Evolutionary conservation across 2,797 vertebrate genomes (phyloP), one percentile per base, ranked within the genome.

Genomic region (Cynodonichthys magdalenae): DNA sequence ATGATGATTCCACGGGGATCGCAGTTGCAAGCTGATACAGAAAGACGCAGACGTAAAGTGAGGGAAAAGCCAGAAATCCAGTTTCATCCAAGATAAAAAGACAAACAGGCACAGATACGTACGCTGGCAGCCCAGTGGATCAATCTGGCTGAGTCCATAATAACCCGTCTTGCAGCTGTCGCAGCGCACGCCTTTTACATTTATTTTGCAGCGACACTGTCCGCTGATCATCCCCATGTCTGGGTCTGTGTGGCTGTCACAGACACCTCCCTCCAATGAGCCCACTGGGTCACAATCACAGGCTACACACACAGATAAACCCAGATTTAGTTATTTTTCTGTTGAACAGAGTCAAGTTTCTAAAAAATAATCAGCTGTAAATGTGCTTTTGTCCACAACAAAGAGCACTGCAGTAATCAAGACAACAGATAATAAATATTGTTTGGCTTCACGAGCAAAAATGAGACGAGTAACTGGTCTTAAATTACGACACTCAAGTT

Each of bases 281-380:
- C 95, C 95, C 7, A 94, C 93, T 0, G 95, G 94, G 79, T 96
- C 94, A 46, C 94, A 97, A 80, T 97, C 94, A 18, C 95, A 97
- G 0, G 92, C 94, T 97, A 71, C 9, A 24, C 2, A 14, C 20
- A 58, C 49, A 12, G 17, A 20, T 8, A 8, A 27, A 19, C 18
- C 7, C 17, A 34, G 15, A 29, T 44, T 29, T 4, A 34, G 8
- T 41, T 11, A 36, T 36, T 36, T 36, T 36, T 36, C 2, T 36
- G 34, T 36, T 11, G 29, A 8, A 31, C 10, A 11, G 4, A 15
- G 15, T 5, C 15, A 8, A 9, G 44, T 1, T 12, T 36, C 34
- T 9, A 36, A 36, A 36, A 36, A 10, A 36, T 36, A 36, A 11
- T 11, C 34, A 31, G 34, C 6, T 45, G 17, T 0, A 45, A 6